phyloP scores from a whole-genome alignment of 2,113 vertebrate species.

The Galemys pyrenaicus region DNA sequence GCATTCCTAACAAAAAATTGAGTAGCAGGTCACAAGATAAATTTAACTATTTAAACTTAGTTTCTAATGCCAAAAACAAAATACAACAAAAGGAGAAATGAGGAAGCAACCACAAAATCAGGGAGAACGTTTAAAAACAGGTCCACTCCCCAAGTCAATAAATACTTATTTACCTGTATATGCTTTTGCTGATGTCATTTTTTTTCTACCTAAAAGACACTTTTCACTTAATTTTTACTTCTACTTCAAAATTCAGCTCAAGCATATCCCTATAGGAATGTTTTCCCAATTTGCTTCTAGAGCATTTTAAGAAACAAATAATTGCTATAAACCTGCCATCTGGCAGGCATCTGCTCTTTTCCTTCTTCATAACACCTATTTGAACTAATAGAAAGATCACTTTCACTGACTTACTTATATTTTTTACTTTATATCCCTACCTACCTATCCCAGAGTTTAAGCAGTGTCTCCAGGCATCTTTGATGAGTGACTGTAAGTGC shows the following conservation, averaged over 20 bases:
- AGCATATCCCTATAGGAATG: not conserved
- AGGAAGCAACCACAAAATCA: not conserved
- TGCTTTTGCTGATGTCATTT: not conserved
- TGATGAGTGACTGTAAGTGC: not conserved
- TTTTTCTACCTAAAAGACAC: not conserved
- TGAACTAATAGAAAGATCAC: not conserved
- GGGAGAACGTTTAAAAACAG: not conserved
- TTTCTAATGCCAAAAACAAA: conserved; percentile 39
- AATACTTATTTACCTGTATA: not conserved
- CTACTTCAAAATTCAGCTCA: conserved; percentile 43
- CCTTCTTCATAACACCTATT: not conserved
- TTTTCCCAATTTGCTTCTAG: not conserved
- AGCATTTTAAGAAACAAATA: not conserved
- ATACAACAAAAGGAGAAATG: conserved; percentile 36
- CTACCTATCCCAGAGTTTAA: not conserved
- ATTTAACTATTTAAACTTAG: conserved; percentile 44
- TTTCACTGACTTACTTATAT: not conserved
- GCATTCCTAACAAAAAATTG: conserved; percentile 34
- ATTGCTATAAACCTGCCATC: not conserved
- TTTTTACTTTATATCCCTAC: not conserved
- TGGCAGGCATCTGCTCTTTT: not conserved
- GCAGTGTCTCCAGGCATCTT: not conserved
- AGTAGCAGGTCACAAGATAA: not conserved
- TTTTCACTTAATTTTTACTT: not conserved
- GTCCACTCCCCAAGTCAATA: not conserved